phyloP scores from a whole-genome alignment of 2,797 vertebrate species.

The Gambelia wislizenii region DNA sequence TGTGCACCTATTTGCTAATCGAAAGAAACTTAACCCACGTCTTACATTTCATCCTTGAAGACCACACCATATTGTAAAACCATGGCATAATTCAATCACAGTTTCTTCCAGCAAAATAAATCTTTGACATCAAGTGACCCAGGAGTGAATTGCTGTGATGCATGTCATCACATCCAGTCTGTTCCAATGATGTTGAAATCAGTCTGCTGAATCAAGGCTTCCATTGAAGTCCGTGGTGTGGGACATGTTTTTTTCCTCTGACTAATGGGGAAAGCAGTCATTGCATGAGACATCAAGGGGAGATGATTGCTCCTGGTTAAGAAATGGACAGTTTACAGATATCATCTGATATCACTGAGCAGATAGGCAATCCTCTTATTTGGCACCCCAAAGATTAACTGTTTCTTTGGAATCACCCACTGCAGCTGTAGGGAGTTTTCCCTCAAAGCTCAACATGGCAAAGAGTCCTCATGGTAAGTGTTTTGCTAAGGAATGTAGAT shows the following conservation, averaged over 20 bases:
- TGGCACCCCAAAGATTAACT: too few relatives aligned
- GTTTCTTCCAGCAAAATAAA: slow-evolving; percentile 27
- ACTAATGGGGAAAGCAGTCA: neutral
- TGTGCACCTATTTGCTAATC: neutral
- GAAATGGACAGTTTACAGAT: neutral
- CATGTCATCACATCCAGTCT: neutral
- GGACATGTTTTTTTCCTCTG: slow-evolving; percentile 42
- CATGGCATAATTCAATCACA: slow-evolving; percentile 16
- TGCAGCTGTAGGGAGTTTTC: too few relatives aligned
- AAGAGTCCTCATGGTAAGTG: too few relatives aligned
- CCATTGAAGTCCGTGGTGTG: neutral
- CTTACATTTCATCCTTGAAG: slow-evolving; percentile 15
- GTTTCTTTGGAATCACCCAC: too few relatives aligned
- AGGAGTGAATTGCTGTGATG: slow-evolving; percentile 2
- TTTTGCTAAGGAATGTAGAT: too few relatives aligned
- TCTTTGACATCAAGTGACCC: slow-evolving; percentile 12
- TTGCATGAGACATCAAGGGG: neutral
- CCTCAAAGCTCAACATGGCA: too few relatives aligned
- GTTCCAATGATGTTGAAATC: neutral
- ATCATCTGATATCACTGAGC: neutral
- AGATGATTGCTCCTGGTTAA: neutral
- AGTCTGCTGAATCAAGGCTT: slow-evolving; percentile 52
- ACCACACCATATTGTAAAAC: slow-evolving; percentile 44
- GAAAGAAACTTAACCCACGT: neutral
- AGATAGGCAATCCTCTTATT: neutral